Evolutionary conservation across 1,140 invertebrate genomes (phyloP).

Genomic region (Bombus balteatus): DNA sequence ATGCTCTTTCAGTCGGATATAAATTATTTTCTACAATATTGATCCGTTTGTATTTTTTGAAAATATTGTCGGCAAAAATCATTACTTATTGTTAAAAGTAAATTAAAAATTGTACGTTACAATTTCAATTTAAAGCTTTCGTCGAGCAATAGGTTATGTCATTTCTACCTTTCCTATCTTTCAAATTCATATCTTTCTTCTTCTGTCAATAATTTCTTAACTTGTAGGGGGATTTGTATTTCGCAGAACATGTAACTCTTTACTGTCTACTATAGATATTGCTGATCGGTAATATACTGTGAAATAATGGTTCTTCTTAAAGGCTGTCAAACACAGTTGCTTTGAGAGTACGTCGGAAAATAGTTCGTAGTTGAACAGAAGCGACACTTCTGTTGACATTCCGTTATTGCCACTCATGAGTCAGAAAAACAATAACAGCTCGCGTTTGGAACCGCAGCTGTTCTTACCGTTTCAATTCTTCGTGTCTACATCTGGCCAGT

Average conservation of each 20-base stretch:
- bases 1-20: neutral
- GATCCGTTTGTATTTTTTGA: no score
- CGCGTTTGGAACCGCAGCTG: constrained; percentile 63
- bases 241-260: neutral
- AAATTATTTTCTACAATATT: neutral
- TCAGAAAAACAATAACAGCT: constrained; percentile 71
- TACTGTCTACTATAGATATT: neutral
- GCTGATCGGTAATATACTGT: neutral
- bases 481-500: constrained; percentile 33
- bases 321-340: neutral
- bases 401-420: constrained; percentile 57
- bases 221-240: no score
- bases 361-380: constrained; percentile 10
- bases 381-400: constrained; percentile 62
- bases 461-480: constrained; percentile 60
- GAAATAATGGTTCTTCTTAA: neutral
- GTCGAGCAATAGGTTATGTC: no score
- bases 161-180: no score
- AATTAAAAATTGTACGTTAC: no score
- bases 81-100: no score
- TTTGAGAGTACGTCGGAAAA: constrained; percentile 6
- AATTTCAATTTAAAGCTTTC: no score
- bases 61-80: no score
- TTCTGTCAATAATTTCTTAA: no score
- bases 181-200: no score